Base-by-base conservation (phyloP, 2,888 invertebrate species). In the Nycteola revayana region DNA sequence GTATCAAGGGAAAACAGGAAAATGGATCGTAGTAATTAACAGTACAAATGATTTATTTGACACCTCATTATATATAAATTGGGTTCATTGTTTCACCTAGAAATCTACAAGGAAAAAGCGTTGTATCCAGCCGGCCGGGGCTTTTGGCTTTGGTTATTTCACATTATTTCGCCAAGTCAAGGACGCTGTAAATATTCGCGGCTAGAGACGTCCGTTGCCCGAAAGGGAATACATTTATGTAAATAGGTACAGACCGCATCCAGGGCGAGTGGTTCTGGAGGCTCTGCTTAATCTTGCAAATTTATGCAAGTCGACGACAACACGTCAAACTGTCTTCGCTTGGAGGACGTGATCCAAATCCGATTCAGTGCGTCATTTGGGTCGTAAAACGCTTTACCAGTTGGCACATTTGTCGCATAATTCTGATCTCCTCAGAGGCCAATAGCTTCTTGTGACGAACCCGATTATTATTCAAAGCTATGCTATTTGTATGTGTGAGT, bases 291-390 rank as follows among this genome's bases (percentile, higher is more conserved):
- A 80, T 82, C 80, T 83, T 85, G 86, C 81, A 86, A 87, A 87
- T 86, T 82, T 87, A 87, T 87, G 86, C 86, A 82, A 87, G 78
- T 75, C 77, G 76, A 69, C 74, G 77, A 74, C 82, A 77, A 75
- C 82, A 80, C 78, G 81, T 83, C 85, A 84, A 80, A 80, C 83
- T 82, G 82, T 77, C 82, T 84, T 76, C 74, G 64, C 71, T 67
- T 14, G 58, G 70, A 75, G 71, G 66, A 84, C 81, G 84, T 83
- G 84, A 86, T 86, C 81, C 76, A 83, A 85, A 86, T 86, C 78
- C 82, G 74, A 84, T 85, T 84, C 74, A 49, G 63, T 61, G 76
- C 77, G 75, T 78, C 82, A 76, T 81, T 80, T 72, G 67, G 68
- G 73, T 72, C 68, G 78, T 86, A 85, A 85, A 85, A 83, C 82